Percentiles rank a stretch among this genome's conserved stretches.
These are phyloP conservation scores for Macrocentrus cingulum DNA, from an alignment of 1,140 invertebrate species.

Conservation along the genomic window DNA sequence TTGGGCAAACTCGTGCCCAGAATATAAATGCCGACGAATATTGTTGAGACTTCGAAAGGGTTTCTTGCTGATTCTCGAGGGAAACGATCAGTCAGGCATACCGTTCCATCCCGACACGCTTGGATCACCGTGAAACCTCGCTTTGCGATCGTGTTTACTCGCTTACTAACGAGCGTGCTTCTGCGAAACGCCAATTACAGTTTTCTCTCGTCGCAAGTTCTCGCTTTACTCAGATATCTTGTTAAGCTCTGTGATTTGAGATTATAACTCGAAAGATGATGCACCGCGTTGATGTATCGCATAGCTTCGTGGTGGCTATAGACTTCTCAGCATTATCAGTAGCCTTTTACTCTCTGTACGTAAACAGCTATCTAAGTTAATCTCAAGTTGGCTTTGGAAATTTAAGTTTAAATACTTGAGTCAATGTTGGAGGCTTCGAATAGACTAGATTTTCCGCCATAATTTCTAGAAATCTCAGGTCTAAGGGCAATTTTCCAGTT, in stretches of 20 bases:
- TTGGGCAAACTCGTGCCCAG: background rate
- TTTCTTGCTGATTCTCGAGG: constrained; percentile 2
- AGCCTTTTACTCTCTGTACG: no score
- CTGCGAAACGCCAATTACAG: constrained; percentile 26
- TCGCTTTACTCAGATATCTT: constrained; percentile 16
- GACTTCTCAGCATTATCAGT: no score
- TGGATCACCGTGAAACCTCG: constrained; percentile 13
- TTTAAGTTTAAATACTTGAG: no score
- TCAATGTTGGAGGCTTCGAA: no score
- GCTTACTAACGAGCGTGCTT: constrained; percentile 28
- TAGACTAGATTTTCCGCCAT: no score
- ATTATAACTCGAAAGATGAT: background rate
- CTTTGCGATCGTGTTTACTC: constrained; percentile 21
- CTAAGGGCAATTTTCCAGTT: no score
- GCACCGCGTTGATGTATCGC: background rate
- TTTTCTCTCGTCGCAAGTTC: constrained; percentile 19
- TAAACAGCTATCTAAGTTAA: no score
- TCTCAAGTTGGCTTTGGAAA: no score
- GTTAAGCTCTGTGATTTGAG: constrained; percentile 15
- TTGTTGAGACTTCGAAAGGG: background rate
- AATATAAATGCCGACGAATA: constrained; percentile 1
- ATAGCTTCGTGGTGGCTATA: background rate
- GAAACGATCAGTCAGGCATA: constrained; percentile 10
- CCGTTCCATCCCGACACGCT: constrained; percentile 12
- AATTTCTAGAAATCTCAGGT: no score